A percentile compares a stretch with the other conserved stretches of the same genome.
phyloP scores from a whole-genome alignment of 2,113 vertebrate genomes.

The Onychostruthus taczanowskii region DNA sequence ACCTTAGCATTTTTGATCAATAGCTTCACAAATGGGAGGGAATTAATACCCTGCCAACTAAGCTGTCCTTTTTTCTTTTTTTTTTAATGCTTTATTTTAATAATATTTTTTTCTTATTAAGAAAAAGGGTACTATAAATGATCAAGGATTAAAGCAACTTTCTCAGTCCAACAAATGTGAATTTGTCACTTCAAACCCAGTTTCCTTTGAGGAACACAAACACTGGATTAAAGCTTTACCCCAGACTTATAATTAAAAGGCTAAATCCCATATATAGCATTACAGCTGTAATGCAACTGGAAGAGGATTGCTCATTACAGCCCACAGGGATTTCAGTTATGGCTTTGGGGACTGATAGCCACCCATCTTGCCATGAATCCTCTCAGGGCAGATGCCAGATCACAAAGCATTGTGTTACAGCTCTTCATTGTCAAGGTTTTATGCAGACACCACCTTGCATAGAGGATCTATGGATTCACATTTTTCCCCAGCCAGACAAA shows the following conservation, averaged over 20 bases:
- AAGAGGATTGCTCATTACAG: conserved; percentile 62
- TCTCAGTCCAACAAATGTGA: not conserved
- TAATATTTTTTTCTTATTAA: not conserved
- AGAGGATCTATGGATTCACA: not conserved
- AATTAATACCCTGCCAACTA: not conserved
- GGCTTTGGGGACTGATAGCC: conserved; percentile 34
- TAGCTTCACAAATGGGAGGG: conserved; percentile 15
- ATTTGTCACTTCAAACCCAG: conserved; percentile 43
- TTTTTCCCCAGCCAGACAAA: conserved; percentile 1
- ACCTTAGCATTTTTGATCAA: conserved; percentile 43
- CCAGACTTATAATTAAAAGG: conserved; percentile 67
- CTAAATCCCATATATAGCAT: conserved; percentile 53
- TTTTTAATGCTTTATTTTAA: not conserved
- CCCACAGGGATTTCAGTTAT: conserved; percentile 11
- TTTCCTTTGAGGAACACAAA: conserved; percentile 37
- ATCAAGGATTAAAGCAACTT: conserved; percentile 7
- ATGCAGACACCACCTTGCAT: not conserved
- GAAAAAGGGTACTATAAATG: not conserved
- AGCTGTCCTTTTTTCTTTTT: not conserved
- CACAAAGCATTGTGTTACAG: not conserved
- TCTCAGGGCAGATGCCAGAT: not conserved
- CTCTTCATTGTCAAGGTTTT: conserved; percentile 15
- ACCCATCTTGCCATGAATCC: conserved; percentile 30
- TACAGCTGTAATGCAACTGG: conserved; percentile 49
- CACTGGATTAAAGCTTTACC: conserved; percentile 53